Evolutionary conservation across 2,113 vertebrate genomes (phyloP), one percentile per base, ranked within the genome.

Genomic region (Nibea coibor): DNA sequence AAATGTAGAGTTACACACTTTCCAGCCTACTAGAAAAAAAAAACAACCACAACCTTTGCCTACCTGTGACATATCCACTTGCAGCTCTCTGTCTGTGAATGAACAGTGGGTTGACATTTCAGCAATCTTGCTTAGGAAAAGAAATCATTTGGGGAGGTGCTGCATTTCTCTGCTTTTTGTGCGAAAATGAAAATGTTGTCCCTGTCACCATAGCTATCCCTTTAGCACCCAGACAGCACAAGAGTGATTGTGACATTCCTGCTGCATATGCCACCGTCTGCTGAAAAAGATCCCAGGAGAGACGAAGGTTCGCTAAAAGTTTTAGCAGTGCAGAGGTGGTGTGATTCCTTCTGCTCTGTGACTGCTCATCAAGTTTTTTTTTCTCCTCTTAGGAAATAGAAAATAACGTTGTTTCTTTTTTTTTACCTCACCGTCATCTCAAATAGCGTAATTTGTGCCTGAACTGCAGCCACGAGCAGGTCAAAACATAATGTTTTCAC

Each of bases 171-270:
- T 73, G 75, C 65, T 28, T 69, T 53, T 68, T 56, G 63, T 75
- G 65, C 43, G 17, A 83, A 83, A 83, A 69, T 83, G 63, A 71
- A 87, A 87, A 84, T 79, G 65, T 84, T 78, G 83, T 81, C 72
- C 59, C 75, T 84, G 86, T 84, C 84, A 82, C 72, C 65, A n/a
- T 3, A 53, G 78, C 80, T 59, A 4, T 75, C 74, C 74, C 85
- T 86, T 82, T 56, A 79, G 84, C 80, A 31, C 70, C 76, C 72
- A 62, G 78, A 72, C 78, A 79, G 72, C 70, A 10, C 16, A 22
- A 59, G 63, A 75, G 79, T 85, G 76, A 91, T 84, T 68, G 77
- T 3, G 19, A 76, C 82, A 77, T 81, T 76, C 80, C 75, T 82
- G 47, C 72, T 76, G 78, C 72, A 58, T 85, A 39, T 83, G 75